These are phyloP conservation scores for Bombus pascuorum DNA, from an alignment of 1,140 invertebrate genomes.

Conservation along the genomic window DNA sequence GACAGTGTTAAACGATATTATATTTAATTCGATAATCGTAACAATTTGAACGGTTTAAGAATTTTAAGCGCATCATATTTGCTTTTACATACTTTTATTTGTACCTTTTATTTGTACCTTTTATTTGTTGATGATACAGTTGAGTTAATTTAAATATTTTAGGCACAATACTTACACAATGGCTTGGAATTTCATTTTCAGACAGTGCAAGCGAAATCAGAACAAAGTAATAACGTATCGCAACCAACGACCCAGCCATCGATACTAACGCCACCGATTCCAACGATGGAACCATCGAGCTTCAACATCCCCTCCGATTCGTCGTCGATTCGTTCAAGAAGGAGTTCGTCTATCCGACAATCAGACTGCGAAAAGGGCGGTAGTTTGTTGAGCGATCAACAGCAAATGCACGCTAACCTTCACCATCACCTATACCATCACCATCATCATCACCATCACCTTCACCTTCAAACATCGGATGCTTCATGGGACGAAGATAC, in stretches of 20 bases:
- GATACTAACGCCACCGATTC: slow-evolving; percentile 71
- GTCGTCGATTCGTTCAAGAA: slow-evolving; percentile 68
- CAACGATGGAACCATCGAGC: slow-evolving; percentile 64
- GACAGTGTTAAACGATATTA: no score
- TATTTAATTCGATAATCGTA: neutral
- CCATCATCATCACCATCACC: slow-evolving; percentile 68
- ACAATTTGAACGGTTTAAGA: neutral
- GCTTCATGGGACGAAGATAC: slow-evolving; percentile 91
- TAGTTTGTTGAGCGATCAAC: slow-evolving; percentile 53
- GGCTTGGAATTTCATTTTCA: slow-evolving; percentile 16
- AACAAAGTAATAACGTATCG: slow-evolving; percentile 15
- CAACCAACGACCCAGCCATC: slow-evolving; percentile 51
- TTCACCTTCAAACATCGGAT: slow-evolving; percentile 72
- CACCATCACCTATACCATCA: slow-evolving; percentile 62
- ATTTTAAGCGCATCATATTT: no score
- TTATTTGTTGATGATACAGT: neutral
- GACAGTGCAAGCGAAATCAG: slow-evolving; percentile 41
- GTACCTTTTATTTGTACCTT: no score
- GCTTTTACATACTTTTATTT: no score
- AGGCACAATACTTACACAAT: neutral
- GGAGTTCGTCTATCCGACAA: slow-evolving; percentile 63
- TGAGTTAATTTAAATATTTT: neutral
- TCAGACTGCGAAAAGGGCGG: slow-evolving; percentile 63
- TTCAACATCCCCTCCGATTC: slow-evolving; percentile 73
- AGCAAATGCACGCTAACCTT: slow-evolving; percentile 48